Evolutionary conservation across 2,888 invertebrate genomes (phyloP), one percentile per base, ranked within the genome.

Genomic region (Drosophila vallismaia): DNA sequence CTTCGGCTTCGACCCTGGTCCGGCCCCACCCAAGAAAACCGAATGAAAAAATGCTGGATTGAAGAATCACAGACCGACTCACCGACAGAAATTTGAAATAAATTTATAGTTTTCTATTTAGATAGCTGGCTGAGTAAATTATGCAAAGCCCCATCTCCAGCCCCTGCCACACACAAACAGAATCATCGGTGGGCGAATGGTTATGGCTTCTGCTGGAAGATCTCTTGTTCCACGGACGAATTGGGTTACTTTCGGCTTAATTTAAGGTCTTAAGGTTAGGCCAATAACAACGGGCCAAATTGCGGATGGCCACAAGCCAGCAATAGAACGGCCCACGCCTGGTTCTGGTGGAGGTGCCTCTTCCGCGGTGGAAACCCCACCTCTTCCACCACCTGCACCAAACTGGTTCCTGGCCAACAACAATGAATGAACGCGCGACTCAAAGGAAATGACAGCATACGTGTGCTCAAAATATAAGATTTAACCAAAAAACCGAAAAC

Each of bases 221-320:
- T 69, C 54, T 55, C 36, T 58, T 60, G 77, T 73, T 73, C 67
- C 73, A 38, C 9, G 29, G 60, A 68, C 63, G 82, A 88, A 88
- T 88, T 88, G 76, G 88, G 88, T 89, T 88, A 88, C 88, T 82
- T 88, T 89, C 82, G 75, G 78, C 75, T 79, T 79, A 86, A 86
- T 75, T 73, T 76, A 63, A 74, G 77, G 77, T 86, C 85, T 88
- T 78, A 53, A 76, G 79, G 75, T 83, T 89, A 84, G 82, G 52
- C 49, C 42, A 70, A 73, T 66, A 64, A 64, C 72, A 74, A 6
- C 60, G 71, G 29, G 29, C 62, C 48, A 74, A 49, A 63, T 58
- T 56, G 70, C 50, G 62, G 62, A 60, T 69, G 70, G 66, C 67
- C 54, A 68, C 70, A 53, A 63, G 71, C 63, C 62, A 70, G 38